Evolutionary conservation across 2,797 vertebrate genomes (phyloP).

Genomic region (Semotilus atromaculatus): DNA sequence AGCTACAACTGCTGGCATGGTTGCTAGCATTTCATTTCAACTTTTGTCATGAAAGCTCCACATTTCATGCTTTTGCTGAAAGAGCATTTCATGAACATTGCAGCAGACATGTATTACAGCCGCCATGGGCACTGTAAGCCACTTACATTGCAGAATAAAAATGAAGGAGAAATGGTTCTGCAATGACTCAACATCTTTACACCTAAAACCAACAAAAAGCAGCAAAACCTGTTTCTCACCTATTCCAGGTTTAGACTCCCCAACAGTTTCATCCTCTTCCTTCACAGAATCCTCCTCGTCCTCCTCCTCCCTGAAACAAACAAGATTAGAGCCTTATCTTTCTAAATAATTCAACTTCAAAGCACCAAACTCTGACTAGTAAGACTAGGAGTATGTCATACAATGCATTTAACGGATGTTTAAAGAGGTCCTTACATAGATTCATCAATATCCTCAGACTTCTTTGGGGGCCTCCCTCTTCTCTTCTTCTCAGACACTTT

Average conservation of each 20-base stretch:
- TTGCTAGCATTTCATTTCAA: background rate
- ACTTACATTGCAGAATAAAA: background rate
- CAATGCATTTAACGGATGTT: conserved; percentile 12
- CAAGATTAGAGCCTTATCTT: background rate
- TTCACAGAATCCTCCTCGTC: conserved; percentile 63
- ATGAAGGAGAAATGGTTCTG: background rate
- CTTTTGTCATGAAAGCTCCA: background rate
- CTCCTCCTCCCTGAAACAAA: conserved; percentile 61
- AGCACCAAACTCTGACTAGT: background rate
- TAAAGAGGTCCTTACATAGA: conserved; percentile 75
- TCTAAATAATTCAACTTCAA: background rate
- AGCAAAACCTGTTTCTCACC: conserved; percentile 61
- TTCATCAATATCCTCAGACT: conserved; percentile 78
- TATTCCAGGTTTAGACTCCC: conserved; percentile 55
- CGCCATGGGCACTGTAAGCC: background rate
- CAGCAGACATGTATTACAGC: conserved; percentile 9
- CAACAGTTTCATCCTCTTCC: conserved; percentile 66
- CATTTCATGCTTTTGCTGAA: conserved; percentile 17
- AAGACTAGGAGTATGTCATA: background rate
- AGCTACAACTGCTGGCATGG: background rate
- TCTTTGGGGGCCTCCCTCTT: conserved; percentile 94
- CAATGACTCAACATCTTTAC: background rate
- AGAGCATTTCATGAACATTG: conserved; percentile 15
- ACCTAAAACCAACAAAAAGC: background rate
- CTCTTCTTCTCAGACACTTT: conserved; percentile 79